Conservation (phyloP, 2,113 vertebrate genomes). For the Shinisaurus crocodilurus region DNA sequence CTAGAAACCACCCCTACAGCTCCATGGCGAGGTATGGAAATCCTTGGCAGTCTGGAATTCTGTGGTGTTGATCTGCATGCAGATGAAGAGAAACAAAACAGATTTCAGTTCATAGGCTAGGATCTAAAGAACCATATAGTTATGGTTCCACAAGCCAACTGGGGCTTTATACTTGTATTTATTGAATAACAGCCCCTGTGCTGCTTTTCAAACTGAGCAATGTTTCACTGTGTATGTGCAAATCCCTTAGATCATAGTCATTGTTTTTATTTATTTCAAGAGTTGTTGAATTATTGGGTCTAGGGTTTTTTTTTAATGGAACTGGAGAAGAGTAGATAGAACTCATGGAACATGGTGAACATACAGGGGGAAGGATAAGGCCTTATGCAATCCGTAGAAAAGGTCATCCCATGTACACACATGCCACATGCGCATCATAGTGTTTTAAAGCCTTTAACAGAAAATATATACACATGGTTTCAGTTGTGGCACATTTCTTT, state of each 20-base stretch:
- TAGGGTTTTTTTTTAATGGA: neutral
- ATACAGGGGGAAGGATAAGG: neutral
- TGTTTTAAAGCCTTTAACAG: no score
- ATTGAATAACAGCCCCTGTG: neutral
- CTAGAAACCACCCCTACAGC: constrained; percentile 95
- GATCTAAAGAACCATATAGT: neutral
- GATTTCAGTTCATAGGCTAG: neutral
- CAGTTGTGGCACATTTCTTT: no score
- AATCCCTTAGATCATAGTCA: neutral
- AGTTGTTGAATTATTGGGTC: neutral
- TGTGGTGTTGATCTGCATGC: neutral
- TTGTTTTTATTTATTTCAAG: neutral
- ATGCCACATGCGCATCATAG: no score
- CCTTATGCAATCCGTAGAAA: neutral
- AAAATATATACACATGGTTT: no score
- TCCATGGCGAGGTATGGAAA: constrained; percentile 90
- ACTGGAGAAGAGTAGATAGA: neutral
- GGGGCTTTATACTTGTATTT: neutral
- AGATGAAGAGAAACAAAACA: neutral
- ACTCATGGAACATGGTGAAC: no score
- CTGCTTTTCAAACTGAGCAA: neutral
- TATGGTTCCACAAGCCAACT: no score
- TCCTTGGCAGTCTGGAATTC: neutral
- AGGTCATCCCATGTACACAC: no score
- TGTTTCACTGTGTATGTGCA: neutral